Evolutionary conservation across 2,888 invertebrate genomes (phyloP), one percentile per base, ranked within the genome.

Genomic region (Ophion slaviceki): DNA sequence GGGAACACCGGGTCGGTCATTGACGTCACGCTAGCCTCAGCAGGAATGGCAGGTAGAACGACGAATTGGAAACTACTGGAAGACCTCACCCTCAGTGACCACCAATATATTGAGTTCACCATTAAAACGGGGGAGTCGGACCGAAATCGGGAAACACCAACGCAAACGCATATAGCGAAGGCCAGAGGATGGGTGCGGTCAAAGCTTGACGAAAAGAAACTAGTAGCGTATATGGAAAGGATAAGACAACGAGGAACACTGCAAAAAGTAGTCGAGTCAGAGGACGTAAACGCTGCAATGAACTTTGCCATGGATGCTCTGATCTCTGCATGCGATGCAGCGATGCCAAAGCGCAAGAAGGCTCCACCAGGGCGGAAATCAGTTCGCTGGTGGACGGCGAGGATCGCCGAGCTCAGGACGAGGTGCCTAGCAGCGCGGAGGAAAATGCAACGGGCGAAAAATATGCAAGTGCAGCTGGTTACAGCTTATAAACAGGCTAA

Each of bases 71-170:
- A 61, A 45, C 61, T 80, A 28, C 14, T 80, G 28, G 80, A 74
- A 45, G 80, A 72, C 32, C 74, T 74, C 11, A 80, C 80, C n/a
- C 68, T 82, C 14, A 82, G 82, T 45, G 82, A 82, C 70, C 70
- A 76, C 24, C 82, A 82, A 45, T 82, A 82, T 61, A 2, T 82
- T 10, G 68, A 70, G 11, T 77, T 62, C n/a, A 0, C 14, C 32
- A 7, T 82, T 5, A 4, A n/a, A 10, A 17, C 32, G n/a, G 67
- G 36, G 20, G 40, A 40, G 40, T 28, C 28, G 28, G 7, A 40
- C 40, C 40, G 74, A 11, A 62, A 74, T 7, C 4, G 40, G n/a
- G 40, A 67, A 11, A 36, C 36, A n/a, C 17, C 67, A 67, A 40
- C 6, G 74, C 40, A 62, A 74, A 24, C 17, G 17, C 36, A 67